Evolutionary conservation across 2,888 invertebrate species (phyloP).

Genomic region (Chrysotoxum bicinctum): DNA sequence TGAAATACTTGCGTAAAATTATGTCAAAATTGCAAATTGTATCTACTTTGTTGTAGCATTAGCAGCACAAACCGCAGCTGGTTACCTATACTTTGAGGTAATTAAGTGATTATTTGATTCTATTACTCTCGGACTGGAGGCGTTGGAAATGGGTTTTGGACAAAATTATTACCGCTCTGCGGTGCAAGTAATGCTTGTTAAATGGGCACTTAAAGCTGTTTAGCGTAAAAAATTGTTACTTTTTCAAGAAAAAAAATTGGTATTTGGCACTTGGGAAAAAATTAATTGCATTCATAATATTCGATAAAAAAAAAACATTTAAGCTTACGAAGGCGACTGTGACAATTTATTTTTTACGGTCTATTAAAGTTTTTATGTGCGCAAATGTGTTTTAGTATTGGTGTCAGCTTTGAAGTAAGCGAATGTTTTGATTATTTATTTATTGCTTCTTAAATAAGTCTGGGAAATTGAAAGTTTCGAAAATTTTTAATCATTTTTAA

Average conservation of each 20-base stretch:
- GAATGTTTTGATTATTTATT: too few species aligned
- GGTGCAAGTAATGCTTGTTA: background rate
- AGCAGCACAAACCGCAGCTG: background rate
- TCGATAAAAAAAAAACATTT: background rate
- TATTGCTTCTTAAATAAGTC: too few species aligned
- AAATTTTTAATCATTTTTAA: too few species aligned
- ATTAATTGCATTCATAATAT: background rate
- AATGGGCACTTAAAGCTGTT: conserved; percentile 2
- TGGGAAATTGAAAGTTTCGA: too few species aligned
- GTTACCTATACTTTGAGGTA: conserved; percentile 38
- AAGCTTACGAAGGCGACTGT: background rate
- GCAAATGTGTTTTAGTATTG: too few species aligned
- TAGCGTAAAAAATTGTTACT: background rate
- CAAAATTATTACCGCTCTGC: background rate
- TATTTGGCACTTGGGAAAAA: background rate
- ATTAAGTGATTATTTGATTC: conserved; percentile 49
- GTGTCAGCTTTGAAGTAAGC: too few species aligned
- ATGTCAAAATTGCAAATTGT: background rate
- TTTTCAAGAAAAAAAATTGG: background rate
- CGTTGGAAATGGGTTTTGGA: conserved; percentile 10
- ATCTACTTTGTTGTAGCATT: background rate
- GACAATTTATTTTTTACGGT: too few species aligned
- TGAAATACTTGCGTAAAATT: conserved; percentile 41
- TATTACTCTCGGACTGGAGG: conserved; percentile 17
- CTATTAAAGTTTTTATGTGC: too few species aligned